phyloP scores from a whole-genome alignment of 1,140 invertebrate species.

The Venturia canescens region DNA sequence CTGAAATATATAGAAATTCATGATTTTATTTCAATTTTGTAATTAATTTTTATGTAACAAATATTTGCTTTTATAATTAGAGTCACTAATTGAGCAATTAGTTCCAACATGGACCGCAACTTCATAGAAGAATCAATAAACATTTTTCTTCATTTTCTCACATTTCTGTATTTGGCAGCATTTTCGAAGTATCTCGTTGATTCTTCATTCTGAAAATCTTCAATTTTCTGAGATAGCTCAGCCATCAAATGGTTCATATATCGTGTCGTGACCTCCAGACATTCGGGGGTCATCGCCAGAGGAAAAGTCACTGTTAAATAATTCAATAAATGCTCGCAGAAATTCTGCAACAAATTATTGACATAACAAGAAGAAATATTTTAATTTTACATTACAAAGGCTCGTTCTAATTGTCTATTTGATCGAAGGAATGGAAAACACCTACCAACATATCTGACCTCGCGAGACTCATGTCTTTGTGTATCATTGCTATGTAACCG shows the following conservation, averaged over 20 bases:
- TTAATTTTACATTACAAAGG: neutral
- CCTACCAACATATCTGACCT: conserved; percentile 59
- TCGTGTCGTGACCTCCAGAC: conserved; percentile 53
- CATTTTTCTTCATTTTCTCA: conserved; percentile 40
- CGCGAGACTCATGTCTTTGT: conserved; percentile 64
- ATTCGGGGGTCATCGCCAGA: conserved; percentile 51
- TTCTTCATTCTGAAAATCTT: conserved; percentile 57
- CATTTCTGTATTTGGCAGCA: neutral
- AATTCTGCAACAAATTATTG: conserved; percentile 52
- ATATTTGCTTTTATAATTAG: too few species aligned
- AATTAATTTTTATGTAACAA: neutral
- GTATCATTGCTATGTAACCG: conserved; percentile 65
- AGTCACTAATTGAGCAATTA: too few species aligned
- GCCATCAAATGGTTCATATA: conserved; percentile 61
- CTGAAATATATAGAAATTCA: conserved; percentile 41
- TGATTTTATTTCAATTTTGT: neutral
- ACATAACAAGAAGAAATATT: conserved; percentile 17
- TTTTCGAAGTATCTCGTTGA: conserved; percentile 28
- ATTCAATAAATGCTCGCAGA: conserved; percentile 51
- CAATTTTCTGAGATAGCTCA: conserved; percentile 58
- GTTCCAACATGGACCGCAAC: too few species aligned
- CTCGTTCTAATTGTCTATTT: neutral
- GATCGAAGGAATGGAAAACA: conserved; percentile 22
- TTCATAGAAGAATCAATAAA: too few species aligned
- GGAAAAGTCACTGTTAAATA: conserved; percentile 58